Base-by-base conservation (phyloP, 2,888 invertebrate species). In the Drosophila demipolita region DNA sequence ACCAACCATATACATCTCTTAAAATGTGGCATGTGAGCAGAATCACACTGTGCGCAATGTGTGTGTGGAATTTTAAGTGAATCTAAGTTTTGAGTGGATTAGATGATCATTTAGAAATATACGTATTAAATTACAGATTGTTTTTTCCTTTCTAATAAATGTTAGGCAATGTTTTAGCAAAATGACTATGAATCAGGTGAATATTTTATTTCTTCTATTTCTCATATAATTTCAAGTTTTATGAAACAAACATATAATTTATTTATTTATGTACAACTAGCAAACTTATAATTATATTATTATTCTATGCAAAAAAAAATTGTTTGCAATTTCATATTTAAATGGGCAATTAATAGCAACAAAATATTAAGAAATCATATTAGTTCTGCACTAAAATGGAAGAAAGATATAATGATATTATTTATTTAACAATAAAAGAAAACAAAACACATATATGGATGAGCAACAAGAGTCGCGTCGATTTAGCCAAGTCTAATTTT, bases 51-150 rank as follows among this genome's bases (percentile, higher is more conserved):
- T 5, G 78, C 26, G 62, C 55, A 69, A 73, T 66, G 36, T 70
- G 74, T 77, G 69, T 32, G 3, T 38, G 57, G 70, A 74, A 78
- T 74, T 73, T 78, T 54, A 78, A 77, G 49, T 63, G 65, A 52
- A 42, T 42, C 69, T 23, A 52, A 50, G 42, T 48, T 54, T 64
- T 45, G 45, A 66, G 62, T 78, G 69, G 65, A 78, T 78, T 73
- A 65, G 50, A 33, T 63, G 61, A 69, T 54, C 57, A 61, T 61
- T 64, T 50, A n/a, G 35, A 33, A 52, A 53, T 54, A 65, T 23
- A 23, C 9, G 40, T 40, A 61, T 61, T 12, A 42, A 32, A 32
- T 32, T 52, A 17, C 26, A 49, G 29, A 11, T 29, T 35, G 29
- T 15, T 36, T 35, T 48, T 3, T 5, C 0, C 29, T 29, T 6